Evolutionary conservation across 2,888 invertebrate genomes (phyloP).

Genomic region (Microctonus brassicae): DNA sequence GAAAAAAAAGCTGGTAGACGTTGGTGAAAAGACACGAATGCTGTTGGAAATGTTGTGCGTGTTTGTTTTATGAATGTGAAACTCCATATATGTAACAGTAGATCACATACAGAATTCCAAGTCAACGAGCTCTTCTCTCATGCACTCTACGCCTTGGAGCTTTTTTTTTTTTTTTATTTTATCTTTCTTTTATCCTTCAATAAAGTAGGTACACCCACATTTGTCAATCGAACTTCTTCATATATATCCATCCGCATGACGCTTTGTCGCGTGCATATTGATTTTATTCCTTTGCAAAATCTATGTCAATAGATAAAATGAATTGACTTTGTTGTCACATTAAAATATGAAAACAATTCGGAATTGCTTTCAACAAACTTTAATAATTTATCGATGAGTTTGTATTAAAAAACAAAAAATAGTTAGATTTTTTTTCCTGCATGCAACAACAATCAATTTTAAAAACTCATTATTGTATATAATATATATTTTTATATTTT

Average conservation of each 20-base stretch:
- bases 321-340: neutral
- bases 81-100: neutral
- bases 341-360: neutral
- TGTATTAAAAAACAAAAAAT: neutral
- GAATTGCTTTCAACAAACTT: neutral
- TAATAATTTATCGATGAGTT: neutral
- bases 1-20: constrained; percentile 19
- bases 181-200: neutral
- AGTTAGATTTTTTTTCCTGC: neutral
- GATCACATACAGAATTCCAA: constrained; percentile 7
- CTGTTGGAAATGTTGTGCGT: constrained; percentile 47
- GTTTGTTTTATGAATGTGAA: constrained; percentile 55
- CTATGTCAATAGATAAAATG: neutral
- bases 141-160: constrained; percentile 4
- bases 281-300: neutral
- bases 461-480: neutral
- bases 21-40: constrained; percentile 28
- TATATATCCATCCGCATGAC: constrained; percentile 20
- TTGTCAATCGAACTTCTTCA: constrained; percentile 15
- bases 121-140: constrained; percentile 23
- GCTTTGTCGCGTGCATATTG: constrained; percentile 20
- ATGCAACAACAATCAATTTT: neutral
- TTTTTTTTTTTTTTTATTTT: neutral
- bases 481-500: neutral
- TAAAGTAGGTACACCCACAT: neutral